A percentile compares a stretch with the other conserved stretches of the same genome.
Evolutionary conservation across 1,140 invertebrate genomes (phyloP).

Genomic region (Hydropsyche tenuis): DNA sequence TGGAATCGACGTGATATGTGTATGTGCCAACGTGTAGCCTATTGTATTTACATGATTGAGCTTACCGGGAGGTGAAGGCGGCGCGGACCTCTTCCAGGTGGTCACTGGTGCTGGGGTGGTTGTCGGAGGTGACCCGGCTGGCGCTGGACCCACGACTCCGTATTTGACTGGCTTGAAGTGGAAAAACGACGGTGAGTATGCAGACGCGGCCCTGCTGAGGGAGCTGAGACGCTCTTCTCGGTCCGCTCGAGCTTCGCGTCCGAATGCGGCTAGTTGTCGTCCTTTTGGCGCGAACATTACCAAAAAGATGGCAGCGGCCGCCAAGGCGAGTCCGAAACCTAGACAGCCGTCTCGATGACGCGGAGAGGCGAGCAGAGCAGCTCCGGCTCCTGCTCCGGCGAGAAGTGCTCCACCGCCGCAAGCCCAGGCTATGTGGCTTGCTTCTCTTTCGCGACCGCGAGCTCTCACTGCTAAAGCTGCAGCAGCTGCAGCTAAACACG

Average conservation of each 20-base stretch:
- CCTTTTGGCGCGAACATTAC: constrained; percentile 95
- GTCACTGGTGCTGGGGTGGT: constrained; percentile 48
- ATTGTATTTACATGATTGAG: constrained; percentile 53
- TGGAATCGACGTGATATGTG: neutral
- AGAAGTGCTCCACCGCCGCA: constrained; percentile 83
- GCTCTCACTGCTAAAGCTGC: constrained; percentile 83
- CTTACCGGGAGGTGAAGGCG: constrained; percentile 68
- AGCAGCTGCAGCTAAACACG: constrained; percentile 84
- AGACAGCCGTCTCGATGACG: constrained; percentile 84
- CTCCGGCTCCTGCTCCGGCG: constrained; percentile 84
- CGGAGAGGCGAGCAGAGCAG: constrained; percentile 76
- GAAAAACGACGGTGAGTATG: constrained; percentile 88
- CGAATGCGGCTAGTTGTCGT: constrained; percentile 87
- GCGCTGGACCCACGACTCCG: constrained; percentile 68
- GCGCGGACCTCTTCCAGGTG: constrained; percentile 61
- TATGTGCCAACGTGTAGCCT: neutral
- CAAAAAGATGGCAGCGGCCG: constrained; percentile 83
- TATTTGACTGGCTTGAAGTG: constrained; percentile 87
- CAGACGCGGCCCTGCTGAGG: constrained; percentile 76
- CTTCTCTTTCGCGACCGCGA: constrained; percentile 91
- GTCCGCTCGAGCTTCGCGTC: constrained; percentile 79
- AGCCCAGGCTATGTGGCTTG: constrained; percentile 85
- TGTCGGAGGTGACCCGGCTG: constrained; percentile 53
- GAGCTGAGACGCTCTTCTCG: constrained; percentile 78
- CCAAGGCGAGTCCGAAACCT: constrained; percentile 84